phyloP scores from a whole-genome alignment of 2,888 invertebrate genomes.

The Cerastoderma edule region DNA sequence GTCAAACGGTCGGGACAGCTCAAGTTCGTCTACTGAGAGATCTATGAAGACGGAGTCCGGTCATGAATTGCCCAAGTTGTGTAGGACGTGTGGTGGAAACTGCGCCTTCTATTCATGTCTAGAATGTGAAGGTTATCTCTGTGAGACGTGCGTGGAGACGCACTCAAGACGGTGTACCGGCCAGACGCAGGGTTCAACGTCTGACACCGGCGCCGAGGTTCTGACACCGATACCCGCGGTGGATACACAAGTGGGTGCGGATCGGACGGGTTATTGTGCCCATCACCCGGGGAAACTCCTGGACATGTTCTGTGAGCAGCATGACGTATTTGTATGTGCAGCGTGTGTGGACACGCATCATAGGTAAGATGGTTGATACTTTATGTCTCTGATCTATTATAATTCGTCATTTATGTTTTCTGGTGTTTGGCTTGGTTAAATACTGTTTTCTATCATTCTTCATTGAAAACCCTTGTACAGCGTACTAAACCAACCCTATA shows the following conservation, averaged over 20 bases:
- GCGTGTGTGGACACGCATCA: slow-evolving; percentile 8
- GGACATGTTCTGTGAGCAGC: slow-evolving; percentile 19
- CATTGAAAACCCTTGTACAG: too few species aligned
- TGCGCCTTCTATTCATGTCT: slow-evolving; percentile 1
- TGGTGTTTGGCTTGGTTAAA: too few species aligned
- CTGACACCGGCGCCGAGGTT: neutral
- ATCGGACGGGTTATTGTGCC: slow-evolving; percentile 11
- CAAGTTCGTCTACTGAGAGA: neutral
- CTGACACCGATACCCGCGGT: neutral
- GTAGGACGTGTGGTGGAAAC: neutral
- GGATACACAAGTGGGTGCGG: neutral
- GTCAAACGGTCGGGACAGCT: neutral
- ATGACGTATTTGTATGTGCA: slow-evolving; percentile 8
- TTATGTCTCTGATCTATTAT: too few species aligned
- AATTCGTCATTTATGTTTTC: too few species aligned
- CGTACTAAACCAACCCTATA: too few species aligned
- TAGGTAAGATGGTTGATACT: slow-evolving; percentile 13
- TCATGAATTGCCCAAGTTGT: neutral
- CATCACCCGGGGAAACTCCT: slow-evolving; percentile 3
- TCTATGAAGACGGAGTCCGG: neutral
- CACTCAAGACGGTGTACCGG: neutral
- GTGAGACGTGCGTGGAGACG: neutral
- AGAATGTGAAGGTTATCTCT: neutral
- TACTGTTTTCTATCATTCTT: too few species aligned
- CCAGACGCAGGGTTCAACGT: neutral